A percentile compares a stretch with the other conserved stretches of the same genome.
These are phyloP conservation scores for Embiotoca jacksoni DNA, from an alignment of 2,113 vertebrate genomes.

Conservation along the genomic window DNA sequence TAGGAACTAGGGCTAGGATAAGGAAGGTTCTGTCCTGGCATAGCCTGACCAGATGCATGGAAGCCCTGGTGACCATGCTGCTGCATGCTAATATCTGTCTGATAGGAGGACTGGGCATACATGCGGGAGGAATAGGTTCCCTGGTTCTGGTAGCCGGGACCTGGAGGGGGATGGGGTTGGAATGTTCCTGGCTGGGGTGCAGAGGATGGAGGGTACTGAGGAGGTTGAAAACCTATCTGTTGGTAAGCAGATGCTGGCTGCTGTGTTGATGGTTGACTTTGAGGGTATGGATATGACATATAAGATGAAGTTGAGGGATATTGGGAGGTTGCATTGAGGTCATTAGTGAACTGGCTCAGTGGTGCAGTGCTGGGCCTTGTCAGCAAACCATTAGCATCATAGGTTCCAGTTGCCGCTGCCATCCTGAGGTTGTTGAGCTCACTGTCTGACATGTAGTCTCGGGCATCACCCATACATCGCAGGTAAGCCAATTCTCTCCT, in stretches of 20 bases:
- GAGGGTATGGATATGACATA: constrained; percentile 87
- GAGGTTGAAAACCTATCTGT: constrained; percentile 89
- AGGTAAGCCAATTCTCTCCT: constrained; percentile 91
- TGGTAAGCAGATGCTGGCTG: constrained; percentile 86
- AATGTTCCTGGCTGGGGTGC: constrained; percentile 90
- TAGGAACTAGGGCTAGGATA: constrained; percentile 84
- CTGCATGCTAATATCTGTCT: constrained; percentile 87
- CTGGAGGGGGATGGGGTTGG: constrained; percentile 87
- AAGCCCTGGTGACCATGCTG: constrained; percentile 87
- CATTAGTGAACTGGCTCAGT: constrained; percentile 87
- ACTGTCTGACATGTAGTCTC: constrained; percentile 97
- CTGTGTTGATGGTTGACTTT: constrained; percentile 83
- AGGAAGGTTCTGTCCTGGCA: constrained; percentile 86
- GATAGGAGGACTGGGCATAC: constrained; percentile 87
- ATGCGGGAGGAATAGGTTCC: constrained; percentile 85
- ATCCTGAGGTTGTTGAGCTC: constrained; percentile 94
- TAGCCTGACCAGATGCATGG: constrained; percentile 86
- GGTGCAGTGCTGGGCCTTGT: constrained; percentile 85
- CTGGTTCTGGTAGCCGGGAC: constrained; percentile 87
- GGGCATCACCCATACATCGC: constrained; percentile 90
- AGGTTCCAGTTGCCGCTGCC: constrained; percentile 82
- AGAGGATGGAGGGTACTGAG: constrained; percentile 87
- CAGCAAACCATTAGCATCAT: constrained; percentile 84
- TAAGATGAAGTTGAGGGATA: constrained; percentile 88
- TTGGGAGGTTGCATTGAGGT: constrained; percentile 84